Conservation (phyloP, 1,140 invertebrate genomes). For the Liolophura sinensis region DNA sequence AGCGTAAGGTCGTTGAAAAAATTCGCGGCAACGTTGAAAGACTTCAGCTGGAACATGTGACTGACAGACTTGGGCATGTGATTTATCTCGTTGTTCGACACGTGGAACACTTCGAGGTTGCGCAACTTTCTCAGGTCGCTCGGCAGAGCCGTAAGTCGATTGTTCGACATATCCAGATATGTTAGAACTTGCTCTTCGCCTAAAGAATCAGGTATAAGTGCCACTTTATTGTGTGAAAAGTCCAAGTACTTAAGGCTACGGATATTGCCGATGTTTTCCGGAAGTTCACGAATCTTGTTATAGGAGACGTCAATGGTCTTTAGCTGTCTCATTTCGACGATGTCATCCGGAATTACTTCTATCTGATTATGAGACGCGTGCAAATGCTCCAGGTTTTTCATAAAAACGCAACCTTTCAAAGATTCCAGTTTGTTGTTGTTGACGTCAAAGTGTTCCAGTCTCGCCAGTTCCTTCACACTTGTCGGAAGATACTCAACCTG, state of each 20-base stretch:
- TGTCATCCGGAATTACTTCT: conserved; percentile 45
- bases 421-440: conserved; percentile 42
- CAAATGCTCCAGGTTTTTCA: conserved; percentile 38
- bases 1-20: conserved; percentile 45
- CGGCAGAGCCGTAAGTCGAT: conserved; percentile 38
- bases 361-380: conserved; percentile 44
- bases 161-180: conserved; percentile 45
- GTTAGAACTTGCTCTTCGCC: conserved; percentile 43
- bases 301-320: conserved; percentile 43
- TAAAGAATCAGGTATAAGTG: conserved; percentile 35
- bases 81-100: conserved; percentile 47
- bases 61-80: conserved; percentile 48
- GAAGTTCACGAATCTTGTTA: conserved; percentile 48
- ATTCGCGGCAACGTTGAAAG: conserved; percentile 43
- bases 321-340: conserved; percentile 45
- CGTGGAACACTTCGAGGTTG: conserved; percentile 45
- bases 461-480: conserved; percentile 29
- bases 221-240: conserved; percentile 43
- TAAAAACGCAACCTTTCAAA: conserved; percentile 44
- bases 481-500: conserved; percentile 45
- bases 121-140: conserved; percentile 44
- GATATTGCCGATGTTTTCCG: conserved; percentile 44
- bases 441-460: conserved; percentile 31
- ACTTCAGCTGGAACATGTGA: conserved; percentile 40
- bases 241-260: conserved; percentile 45